Evolutionary conservation across 2,888 invertebrate genomes (phyloP).

Genomic region (Gibbula magus): DNA sequence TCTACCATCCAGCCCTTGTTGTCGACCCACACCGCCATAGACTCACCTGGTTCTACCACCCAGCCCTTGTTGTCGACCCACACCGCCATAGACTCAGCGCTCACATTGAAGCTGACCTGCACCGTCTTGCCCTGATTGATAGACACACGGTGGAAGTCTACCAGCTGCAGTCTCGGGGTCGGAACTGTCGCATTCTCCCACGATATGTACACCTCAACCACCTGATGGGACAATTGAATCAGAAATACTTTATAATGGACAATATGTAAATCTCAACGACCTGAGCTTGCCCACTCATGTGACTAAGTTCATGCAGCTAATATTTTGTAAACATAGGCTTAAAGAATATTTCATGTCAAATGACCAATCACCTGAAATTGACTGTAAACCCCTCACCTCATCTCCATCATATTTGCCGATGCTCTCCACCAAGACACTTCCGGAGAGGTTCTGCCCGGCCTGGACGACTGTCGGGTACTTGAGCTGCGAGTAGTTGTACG

Average conservation of each 20-base stretch:
- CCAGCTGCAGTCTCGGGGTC: conserved; percentile 46
- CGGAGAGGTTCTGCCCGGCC: conserved; percentile 46
- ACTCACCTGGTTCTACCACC: background rate
- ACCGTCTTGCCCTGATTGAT: background rate
- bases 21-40: background rate
- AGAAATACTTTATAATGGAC: too few species aligned
- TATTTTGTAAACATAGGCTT: too few species aligned
- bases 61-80: background rate
- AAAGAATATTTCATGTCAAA: too few species aligned
- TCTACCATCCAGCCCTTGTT: background rate
- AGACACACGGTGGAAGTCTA: conserved; percentile 41
- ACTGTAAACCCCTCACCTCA: conserved; percentile 48
- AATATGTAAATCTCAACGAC: too few species aligned
- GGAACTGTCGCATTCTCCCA: conserved; percentile 44
- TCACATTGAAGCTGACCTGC: too few species aligned
- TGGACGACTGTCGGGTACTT: conserved; percentile 30
- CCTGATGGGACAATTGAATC: conserved; percentile 22
- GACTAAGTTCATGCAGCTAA: too few species aligned
- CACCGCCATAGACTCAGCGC: background rate
- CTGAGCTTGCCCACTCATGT: too few species aligned
- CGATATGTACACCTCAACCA: conserved; percentile 46
- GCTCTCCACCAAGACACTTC: conserved; percentile 50
- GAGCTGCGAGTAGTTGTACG: conserved; percentile 44
- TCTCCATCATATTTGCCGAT: conserved; percentile 54
- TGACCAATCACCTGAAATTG: too few species aligned